Evolutionary conservation across 35 echinoderm and acorn worm genomes (phyloP).

Genomic region (Apostichopus japonicus): DNA sequence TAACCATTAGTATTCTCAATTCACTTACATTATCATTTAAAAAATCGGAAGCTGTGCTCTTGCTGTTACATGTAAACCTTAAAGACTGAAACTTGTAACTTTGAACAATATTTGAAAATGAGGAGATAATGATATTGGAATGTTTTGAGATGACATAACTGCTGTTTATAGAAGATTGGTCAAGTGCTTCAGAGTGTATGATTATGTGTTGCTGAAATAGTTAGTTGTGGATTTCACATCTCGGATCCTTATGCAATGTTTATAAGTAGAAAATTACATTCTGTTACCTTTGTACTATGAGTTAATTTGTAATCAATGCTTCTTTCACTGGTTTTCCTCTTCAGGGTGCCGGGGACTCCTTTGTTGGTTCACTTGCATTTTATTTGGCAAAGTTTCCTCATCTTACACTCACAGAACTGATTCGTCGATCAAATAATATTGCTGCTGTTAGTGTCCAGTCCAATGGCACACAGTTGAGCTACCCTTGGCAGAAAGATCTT

Average conservation of each 20-base stretch:
- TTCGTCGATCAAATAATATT: slow-evolving; percentile 23
- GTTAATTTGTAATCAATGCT: background rate
- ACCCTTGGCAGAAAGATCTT: slow-evolving; percentile 38
- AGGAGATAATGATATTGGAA: too few relatives aligned
- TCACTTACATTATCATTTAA: too few relatives aligned
- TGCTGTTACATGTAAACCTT: too few relatives aligned
- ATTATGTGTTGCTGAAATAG: background rate
- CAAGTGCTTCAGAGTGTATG: background rate
- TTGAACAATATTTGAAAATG: too few relatives aligned
- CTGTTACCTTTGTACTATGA: background rate
- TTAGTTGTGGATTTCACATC: background rate
- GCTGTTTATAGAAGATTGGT: too few relatives aligned
- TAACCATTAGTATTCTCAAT: too few relatives aligned
- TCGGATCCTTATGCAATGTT: too few relatives aligned
- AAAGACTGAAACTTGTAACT: too few relatives aligned
- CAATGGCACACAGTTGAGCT: slow-evolving; percentile 35
- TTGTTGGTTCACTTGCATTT: slow-evolving; percentile 84
- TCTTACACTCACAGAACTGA: slow-evolving; percentile 15
- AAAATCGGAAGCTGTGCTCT: too few relatives aligned
- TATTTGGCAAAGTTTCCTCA: slow-evolving; percentile 55
- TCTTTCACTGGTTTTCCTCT: slow-evolving; percentile 7
- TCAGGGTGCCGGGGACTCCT: slow-evolving; percentile 88
- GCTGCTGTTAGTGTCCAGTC: slow-evolving; percentile 50
- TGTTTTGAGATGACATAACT: too few relatives aligned
- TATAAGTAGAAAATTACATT: background rate